Percentiles rank a stretch among this genome's conserved stretches.
Conservation (phyloP, 2,888 invertebrate genomes). For the Agriopis marginaria region DNA sequence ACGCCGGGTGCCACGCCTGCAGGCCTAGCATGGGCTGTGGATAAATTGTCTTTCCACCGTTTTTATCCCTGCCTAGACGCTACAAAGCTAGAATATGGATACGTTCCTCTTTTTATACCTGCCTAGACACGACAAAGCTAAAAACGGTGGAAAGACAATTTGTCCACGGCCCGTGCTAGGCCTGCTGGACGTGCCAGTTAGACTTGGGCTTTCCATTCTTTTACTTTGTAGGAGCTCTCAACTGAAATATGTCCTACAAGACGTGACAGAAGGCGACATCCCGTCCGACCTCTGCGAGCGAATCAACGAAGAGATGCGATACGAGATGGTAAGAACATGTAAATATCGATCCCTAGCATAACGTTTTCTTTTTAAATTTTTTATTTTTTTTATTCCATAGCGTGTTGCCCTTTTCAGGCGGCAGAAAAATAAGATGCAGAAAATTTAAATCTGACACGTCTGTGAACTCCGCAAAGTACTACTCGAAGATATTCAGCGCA, state of each 20-base stretch:
- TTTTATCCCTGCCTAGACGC: too few species aligned
- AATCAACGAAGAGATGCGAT: conserved; percentile 96
- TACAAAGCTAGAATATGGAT: too few species aligned
- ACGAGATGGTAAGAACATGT: conserved; percentile 92
- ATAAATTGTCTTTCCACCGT: too few species aligned
- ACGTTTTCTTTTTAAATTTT: conserved; percentile 51
- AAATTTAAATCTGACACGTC: conserved; percentile 81
- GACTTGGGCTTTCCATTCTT: too few species aligned
- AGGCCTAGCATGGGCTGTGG: too few species aligned
- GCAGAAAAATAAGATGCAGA: conserved; percentile 83
- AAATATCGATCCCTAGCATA: conserved; percentile 72
- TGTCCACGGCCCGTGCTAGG: too few species aligned
- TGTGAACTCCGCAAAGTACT: conserved; percentile 77
- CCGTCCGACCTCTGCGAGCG: conserved; percentile 95
- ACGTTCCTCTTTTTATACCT: too few species aligned
- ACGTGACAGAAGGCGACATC: conserved; percentile 96
- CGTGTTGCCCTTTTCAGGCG: conserved; percentile 76
- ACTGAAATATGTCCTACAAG: conserved; percentile 93
- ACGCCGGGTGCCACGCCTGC: too few species aligned
- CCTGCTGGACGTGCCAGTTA: too few species aligned
- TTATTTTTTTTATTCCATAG: conserved; percentile 63
- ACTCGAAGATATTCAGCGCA: conserved; percentile 81
- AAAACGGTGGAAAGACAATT: too few species aligned
- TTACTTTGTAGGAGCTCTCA: conserved; percentile 89
- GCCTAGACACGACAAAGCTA: too few species aligned